Evolutionary conservation across 2,797 vertebrate genomes (phyloP).

Genomic region (Hylomyscus alleni): DNA sequence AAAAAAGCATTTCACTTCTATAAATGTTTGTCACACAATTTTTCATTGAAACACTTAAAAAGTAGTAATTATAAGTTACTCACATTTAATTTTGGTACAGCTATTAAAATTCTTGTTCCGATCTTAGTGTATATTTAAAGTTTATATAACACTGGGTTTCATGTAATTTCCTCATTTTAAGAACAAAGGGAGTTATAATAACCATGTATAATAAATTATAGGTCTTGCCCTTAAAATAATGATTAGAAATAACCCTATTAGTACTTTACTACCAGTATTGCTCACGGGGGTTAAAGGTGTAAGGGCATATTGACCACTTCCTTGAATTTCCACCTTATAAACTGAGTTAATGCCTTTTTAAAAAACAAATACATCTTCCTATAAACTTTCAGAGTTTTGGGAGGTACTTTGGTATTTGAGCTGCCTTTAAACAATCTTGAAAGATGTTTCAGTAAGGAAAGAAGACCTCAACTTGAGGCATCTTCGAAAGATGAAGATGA

Average conservation of each 20-base stretch:
- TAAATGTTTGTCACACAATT: conserved; percentile 30
- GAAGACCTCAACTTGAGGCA: not conserved
- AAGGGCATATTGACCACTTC: not conserved
- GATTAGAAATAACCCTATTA: not conserved
- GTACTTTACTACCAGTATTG: not conserved
- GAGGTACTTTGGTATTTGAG: not conserved
- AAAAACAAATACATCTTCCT: not conserved
- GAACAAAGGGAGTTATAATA: not conserved
- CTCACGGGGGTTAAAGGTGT: not conserved
- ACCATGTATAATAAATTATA: not conserved
- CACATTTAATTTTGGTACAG: conserved; percentile 21
- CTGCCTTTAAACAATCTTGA: not conserved
- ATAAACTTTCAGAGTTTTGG: not conserved
- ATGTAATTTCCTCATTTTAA: not conserved
- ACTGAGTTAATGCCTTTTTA: conserved; percentile 24
- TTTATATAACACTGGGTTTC: conserved; percentile 26
- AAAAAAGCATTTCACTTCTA: conserved; percentile 11
- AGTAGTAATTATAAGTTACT: conserved; percentile 40
- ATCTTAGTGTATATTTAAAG: conserved; percentile 32
- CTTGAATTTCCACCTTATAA: not conserved
- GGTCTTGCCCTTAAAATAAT: not conserved
- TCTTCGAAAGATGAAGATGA: conserved; percentile 18
- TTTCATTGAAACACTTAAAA: conserved; percentile 32
- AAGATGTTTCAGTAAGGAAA: conserved; percentile 16
- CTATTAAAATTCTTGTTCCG: conserved; percentile 54